Evolutionary conservation across 2,888 invertebrate genomes (phyloP).

Genomic region (Cerceris rybyensis): DNA sequence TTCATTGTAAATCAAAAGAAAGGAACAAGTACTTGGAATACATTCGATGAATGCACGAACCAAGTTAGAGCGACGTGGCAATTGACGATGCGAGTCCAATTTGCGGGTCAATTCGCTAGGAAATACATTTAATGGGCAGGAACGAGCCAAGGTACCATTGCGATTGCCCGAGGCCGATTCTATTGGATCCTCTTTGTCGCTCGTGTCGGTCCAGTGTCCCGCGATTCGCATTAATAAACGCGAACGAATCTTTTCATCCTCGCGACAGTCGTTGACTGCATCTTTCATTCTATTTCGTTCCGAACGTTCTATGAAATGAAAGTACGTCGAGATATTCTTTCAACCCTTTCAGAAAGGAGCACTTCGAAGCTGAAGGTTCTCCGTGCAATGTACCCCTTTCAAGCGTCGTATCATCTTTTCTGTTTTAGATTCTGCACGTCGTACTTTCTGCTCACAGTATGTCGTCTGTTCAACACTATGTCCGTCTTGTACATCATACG

Average conservation of each 20-base stretch:
- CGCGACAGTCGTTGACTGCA: neutral
- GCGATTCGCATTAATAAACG: neutral
- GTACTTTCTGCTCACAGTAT: too few species aligned
- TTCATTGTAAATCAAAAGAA: neutral
- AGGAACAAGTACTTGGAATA: neutral
- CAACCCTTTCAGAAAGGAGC: too few species aligned
- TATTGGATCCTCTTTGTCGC: slow-evolving; percentile 10
- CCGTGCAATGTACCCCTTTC: too few species aligned
- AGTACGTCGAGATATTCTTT: neutral
- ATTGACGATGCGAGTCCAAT: slow-evolving; percentile 51
- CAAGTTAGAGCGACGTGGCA: slow-evolving; percentile 24
- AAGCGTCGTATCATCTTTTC: too few species aligned
- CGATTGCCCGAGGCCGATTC: slow-evolving; percentile 24
- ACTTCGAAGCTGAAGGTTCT: too few species aligned
- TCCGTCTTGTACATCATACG: too few species aligned
- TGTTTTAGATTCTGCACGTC: too few species aligned
- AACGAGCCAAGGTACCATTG: slow-evolving; percentile 31
- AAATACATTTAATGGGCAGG: slow-evolving; percentile 44
- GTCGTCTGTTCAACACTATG: too few species aligned
- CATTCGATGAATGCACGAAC: slow-evolving; percentile 8
- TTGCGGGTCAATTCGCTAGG: slow-evolving; percentile 50
- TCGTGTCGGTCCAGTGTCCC: neutral
- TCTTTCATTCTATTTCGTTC: neutral
- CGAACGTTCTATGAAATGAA: neutral
- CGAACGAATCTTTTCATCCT: slow-evolving; percentile 7